Base-by-base conservation (phyloP, 2,888 invertebrate genomes). In the Psococerastis gibbosa region DNA sequence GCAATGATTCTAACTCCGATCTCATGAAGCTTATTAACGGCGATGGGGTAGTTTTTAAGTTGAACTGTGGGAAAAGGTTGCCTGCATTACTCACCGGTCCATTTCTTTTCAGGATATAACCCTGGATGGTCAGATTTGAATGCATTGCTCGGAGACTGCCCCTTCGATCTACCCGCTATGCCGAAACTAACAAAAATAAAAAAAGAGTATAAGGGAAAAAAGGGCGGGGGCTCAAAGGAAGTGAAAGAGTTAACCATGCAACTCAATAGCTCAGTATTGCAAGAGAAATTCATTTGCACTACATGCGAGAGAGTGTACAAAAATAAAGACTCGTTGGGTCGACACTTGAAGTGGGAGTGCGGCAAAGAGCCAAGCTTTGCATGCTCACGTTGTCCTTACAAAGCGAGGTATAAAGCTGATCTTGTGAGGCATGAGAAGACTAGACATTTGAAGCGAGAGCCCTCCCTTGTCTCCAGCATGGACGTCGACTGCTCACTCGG, bases 401-500 rank as follows among this genome's bases (percentile, higher is more conserved):
- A 59, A 20, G 63, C 61, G 49, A 60, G 63, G 17, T 58, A 62
- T 41, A 64, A 62, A 49, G 58, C 60, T 3, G 63, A 67, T 52
- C 69, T 67, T 56, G 55, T 68, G 41, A 56, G 68, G 27, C 70
- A 71, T 54, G 67, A 70, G 20, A 58, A 62, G 34, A 58, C 69
- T 3, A 67, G 67, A 49, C 71, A 71, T 49, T 58, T 38, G 38
- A 38, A 38, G 22, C 6, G 38, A n/a, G 38, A 38, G 18, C 38
- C 17, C 6, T 15, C 33, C 3, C 15, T 16, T 9, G 17, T 16
- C 17, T 33, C 33, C 33, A 16, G 15, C n/a, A n/a, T 35, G 49
- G 9, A 45, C 47, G 15, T 35, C 44, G 13, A 17, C 33, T 23
- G 17, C 32, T 11, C 42, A 42, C 41, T 34, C 43, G 5, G 43